A percentile compares a stretch with the other conserved stretches of the same genome.
Conservation (phyloP, 2,888 invertebrate species). For the Eupeodes latifasciatus region DNA sequence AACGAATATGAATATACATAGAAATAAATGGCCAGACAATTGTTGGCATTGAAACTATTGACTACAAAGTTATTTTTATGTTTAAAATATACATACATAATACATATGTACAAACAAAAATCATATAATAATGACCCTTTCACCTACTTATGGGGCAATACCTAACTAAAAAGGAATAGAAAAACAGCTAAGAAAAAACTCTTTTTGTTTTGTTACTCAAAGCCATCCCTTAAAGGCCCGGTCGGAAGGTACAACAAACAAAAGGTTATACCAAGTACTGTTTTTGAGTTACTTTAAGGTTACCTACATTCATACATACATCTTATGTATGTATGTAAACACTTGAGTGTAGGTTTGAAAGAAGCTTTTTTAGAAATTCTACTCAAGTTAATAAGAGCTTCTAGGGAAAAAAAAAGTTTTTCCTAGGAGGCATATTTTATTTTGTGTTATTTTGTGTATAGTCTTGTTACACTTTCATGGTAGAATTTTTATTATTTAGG, state of each 20-base stretch:
- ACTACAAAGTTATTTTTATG: constrained; percentile 17
- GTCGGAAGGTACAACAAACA: no score
- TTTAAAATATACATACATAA: constrained; percentile 5
- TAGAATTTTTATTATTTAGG: no score
- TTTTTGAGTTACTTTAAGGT: constrained; percentile 57
- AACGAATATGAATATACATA: background rate
- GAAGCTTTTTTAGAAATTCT: constrained; percentile 55
- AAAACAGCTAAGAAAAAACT: background rate
- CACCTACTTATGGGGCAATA: constrained; percentile 45
- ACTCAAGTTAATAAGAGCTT: constrained; percentile 57
- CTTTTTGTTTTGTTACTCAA: constrained; percentile 51
- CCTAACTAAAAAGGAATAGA: background rate
- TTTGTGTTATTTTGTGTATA: background rate
- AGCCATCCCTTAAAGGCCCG: constrained; percentile 50
- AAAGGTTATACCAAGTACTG: background rate
- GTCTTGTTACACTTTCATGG: background rate
- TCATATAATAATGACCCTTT: constrained; percentile 64
- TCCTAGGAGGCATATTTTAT: background rate
- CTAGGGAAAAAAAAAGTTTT: background rate
- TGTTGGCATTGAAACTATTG: constrained; percentile 73
- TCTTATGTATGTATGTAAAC: background rate
- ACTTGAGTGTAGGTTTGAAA: no score
- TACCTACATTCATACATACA: no score
- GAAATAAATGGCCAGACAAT: constrained; percentile 18
- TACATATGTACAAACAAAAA: no score